These are phyloP conservation scores for Cryptotermes secundus DNA, from an alignment of 1,140 invertebrate genomes.

Conservation along the genomic window DNA sequence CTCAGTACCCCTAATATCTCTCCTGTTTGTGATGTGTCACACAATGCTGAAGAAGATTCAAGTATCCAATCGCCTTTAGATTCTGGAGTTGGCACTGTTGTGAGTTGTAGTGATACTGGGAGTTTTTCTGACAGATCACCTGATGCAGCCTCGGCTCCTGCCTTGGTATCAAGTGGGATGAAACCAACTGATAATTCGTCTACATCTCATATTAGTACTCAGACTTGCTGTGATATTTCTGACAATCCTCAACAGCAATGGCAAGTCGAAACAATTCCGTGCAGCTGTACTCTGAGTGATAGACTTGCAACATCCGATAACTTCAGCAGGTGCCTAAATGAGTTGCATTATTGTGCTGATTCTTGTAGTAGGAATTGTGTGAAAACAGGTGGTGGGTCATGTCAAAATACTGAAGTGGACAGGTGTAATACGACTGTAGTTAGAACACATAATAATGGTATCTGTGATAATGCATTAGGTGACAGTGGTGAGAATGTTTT, in stretches of 20 bases:
- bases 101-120: constrained; percentile 32
- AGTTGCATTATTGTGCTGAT: background rate
- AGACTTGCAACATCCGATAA: background rate
- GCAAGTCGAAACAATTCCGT: background rate
- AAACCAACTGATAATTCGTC: background rate
- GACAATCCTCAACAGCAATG: background rate
- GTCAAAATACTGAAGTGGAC: background rate
- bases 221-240: background rate
- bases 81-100: constrained; percentile 33
- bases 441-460: background rate
- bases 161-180: background rate
- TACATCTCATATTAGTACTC: background rate
- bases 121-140: constrained; percentile 37
- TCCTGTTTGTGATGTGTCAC: background rate
- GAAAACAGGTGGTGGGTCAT: background rate
- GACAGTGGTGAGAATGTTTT: background rate
- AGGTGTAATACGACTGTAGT: background rate
- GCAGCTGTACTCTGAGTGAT: background rate
- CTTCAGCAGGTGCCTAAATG: background rate
- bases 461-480: background rate
- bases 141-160: constrained; percentile 17
- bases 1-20: constrained; percentile 28
- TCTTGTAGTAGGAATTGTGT: background rate
- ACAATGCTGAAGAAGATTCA: constrained; percentile 4
- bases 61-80: constrained; percentile 31